Evolutionary conservation across 2,888 invertebrate species (phyloP).

Genomic region (Conomelus anceps): DNA sequence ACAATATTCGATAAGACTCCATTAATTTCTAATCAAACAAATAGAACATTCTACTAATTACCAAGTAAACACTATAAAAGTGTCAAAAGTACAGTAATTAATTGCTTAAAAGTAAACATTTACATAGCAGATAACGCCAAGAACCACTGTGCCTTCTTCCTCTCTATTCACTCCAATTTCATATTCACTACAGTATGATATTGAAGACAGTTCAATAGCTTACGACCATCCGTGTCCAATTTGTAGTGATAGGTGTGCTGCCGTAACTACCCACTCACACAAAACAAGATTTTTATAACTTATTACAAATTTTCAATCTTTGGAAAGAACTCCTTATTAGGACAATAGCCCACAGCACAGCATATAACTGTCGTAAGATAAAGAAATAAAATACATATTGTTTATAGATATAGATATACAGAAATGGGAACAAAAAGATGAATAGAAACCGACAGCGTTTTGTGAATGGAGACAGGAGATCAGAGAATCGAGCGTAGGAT

Average conservation of each 20-base stretch:
- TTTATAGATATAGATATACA: neutral
- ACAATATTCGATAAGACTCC: no score
- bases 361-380: neutral
- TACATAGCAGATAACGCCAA: no score
- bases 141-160: no score
- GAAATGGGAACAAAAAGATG: neutral
- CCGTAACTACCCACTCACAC: neutral
- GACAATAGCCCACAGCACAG: neutral
- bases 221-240: neutral
- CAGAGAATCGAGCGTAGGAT: neutral
- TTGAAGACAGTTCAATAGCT: neutral
- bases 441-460: neutral
- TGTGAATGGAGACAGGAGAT: neutral
- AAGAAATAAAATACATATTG: neutral
- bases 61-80: no score
- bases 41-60: no score
- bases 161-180: no score
- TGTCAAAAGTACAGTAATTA: no score
- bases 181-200: neutral
- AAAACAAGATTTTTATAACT: neutral
- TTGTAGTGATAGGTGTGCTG: neutral
- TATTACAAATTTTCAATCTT: neutral
- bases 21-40: no score
- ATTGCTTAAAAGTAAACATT: no score
- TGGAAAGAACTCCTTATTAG: neutral